Base-by-base conservation (phyloP, 2,113 vertebrate genomes). In the Toxotes chatareus region DNA sequence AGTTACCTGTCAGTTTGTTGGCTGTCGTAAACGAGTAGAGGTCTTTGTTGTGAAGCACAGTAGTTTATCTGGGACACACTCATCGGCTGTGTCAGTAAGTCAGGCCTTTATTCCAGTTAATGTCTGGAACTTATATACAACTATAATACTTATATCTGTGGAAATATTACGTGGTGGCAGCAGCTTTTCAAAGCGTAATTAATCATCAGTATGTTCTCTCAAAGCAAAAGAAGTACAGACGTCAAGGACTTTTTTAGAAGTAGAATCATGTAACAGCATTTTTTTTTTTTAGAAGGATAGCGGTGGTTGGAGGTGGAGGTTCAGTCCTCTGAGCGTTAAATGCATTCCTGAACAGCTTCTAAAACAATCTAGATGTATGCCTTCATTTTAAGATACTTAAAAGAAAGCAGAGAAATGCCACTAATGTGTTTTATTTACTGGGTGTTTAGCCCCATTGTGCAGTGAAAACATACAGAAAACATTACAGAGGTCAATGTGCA, bases 341-440 rank as follows among this genome's bases (percentile, higher is more conserved):
- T 23, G 63, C 88, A 79, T 88, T 86, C 71, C 78, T 73, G 38
- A 76, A 14, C 5, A 27, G 38, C 67, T 32, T 63, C 23, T 16
- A 32, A 38, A 51, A 60, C 38, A 64, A n/a, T 3, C 3, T 1
- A 31, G 7, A 38, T 13, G 27, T n/a, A 19, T 4, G 21, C 76
- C 69, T 76, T 67, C 38, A 61, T 27, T 66, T 77, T 32, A n/a
- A 34, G 19, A 57, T 38, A 17, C 13, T 67, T 2, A 32, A 40
- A 47, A 84, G 13, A 56, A 51, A 21, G 31, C 46, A 46, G 49
- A 78, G 4, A 51, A 71, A 84, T 75, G 61, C 62, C 6, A 32
- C 27, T 47, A 57, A 76, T 79, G 66, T 66, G 61, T 75, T 79
- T 51, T 21, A 51, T 69, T 23, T 60, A 61, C 17, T 13, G 46